phyloP scores from a whole-genome alignment of 2,113 vertebrate species.

The Vidua macroura region DNA sequence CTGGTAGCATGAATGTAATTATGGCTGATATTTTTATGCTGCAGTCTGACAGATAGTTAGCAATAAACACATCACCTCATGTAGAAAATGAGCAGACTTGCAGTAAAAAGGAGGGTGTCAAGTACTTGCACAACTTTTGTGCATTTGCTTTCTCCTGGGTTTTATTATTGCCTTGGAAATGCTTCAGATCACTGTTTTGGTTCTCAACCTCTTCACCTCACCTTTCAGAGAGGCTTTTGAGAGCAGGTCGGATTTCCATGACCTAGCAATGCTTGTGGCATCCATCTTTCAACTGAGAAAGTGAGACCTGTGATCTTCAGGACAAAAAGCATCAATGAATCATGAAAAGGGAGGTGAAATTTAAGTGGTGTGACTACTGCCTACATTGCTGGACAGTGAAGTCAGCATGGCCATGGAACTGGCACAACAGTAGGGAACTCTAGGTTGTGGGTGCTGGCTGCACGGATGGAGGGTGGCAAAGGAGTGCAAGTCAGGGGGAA shows the following conservation, averaged over 20 bases:
- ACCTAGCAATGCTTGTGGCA: not conserved
- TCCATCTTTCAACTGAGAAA: not conserved
- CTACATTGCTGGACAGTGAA: not conserved
- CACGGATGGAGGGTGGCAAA: not conserved
- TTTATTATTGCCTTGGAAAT: slow-evolving; percentile 8
- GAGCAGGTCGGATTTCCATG: not conserved
- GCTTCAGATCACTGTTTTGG: not conserved
- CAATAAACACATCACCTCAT: slow-evolving; percentile 29
- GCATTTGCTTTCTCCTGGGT: not conserved
- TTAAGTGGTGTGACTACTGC: not conserved
- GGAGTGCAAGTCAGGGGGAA: not conserved
- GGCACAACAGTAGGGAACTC: not conserved
- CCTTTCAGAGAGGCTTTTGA: not conserved
- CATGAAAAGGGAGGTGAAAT: not conserved
- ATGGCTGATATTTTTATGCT: slow-evolving; percentile 64
- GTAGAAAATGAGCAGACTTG: slow-evolving; percentile 46
- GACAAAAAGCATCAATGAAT: not conserved
- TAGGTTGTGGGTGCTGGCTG: not conserved
- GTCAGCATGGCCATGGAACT: not conserved
- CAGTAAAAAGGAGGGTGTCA: not conserved
- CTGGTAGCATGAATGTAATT: slow-evolving; percentile 52
- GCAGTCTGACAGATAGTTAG: slow-evolving; percentile 51
- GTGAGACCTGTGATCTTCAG: not conserved
- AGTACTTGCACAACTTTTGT: not conserved
- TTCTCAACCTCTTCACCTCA: not conserved